These are phyloP conservation scores for Pogonus chalceus DNA, from an alignment of 1,140 invertebrate genomes.

Conservation along the genomic window DNA sequence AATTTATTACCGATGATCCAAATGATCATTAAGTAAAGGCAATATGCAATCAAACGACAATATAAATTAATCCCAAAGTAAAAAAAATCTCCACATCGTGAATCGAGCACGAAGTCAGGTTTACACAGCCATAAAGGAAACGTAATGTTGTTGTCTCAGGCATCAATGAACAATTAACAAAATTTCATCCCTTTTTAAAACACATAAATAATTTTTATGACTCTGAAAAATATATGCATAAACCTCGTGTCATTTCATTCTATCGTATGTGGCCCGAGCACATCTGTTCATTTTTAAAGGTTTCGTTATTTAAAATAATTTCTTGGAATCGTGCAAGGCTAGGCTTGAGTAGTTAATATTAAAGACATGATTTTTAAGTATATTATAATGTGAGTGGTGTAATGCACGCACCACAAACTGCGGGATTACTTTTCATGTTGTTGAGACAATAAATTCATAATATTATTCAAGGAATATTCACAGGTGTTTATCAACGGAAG, in stretches of 20 bases:
- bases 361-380: constrained; percentile 2
- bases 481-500: too few relatives aligned
- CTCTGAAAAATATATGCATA: neutral
- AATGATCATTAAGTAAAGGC: too few relatives aligned
- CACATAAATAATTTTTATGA: constrained; percentile 2
- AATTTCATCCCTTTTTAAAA: constrained; percentile 5
- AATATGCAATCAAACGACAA: neutral
- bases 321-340: neutral
- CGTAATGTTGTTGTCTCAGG: neutral
- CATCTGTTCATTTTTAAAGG: neutral
- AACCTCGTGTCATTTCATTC: neutral
- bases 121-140: neutral
- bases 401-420: neutral
- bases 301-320: constrained; percentile 8
- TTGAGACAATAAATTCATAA: constrained; percentile 1
- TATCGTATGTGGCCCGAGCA: neutral
- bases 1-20: too few relatives aligned
- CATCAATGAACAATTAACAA: neutral
- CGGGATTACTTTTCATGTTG: neutral
- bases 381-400: constrained; percentile 2
- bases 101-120: neutral
- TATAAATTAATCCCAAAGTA: neutral
- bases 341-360: constrained; percentile 5
- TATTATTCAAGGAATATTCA: constrained; percentile 7
- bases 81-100: neutral